phyloP scores from a whole-genome alignment of 1,140 invertebrate species.

The Apis cerana region DNA sequence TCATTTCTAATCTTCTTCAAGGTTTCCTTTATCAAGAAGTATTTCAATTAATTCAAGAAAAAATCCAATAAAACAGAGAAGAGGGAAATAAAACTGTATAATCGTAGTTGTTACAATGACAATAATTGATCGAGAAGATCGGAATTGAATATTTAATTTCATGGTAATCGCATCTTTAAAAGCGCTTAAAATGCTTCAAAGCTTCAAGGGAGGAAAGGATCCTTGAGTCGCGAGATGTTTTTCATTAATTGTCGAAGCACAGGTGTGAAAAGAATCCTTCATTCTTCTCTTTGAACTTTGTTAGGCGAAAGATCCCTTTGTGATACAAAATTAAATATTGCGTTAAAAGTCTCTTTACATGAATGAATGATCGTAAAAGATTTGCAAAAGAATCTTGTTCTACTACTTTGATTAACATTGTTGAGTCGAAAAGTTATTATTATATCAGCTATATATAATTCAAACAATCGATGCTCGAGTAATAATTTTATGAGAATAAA shows the following conservation, averaged over 20 bases:
- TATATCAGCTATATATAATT: background rate
- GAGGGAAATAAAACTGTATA: too few species aligned
- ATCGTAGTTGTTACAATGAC: background rate
- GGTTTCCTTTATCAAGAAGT: background rate
- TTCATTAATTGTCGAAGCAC: slow-evolving; percentile 22
- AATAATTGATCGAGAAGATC: slow-evolving; percentile 6
- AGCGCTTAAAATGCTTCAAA: slow-evolving; percentile 9
- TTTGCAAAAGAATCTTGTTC: too few species aligned
- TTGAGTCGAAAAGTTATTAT: background rate
- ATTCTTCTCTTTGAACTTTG: background rate
- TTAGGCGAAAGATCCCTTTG: background rate
- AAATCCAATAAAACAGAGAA: background rate
- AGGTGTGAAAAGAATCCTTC: slow-evolving; percentile 33
- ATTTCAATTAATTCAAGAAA: background rate
- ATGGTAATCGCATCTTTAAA: slow-evolving; percentile 27
- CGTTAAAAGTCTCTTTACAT: background rate
- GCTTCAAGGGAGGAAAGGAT: background rate
- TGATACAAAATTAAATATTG: background rate
- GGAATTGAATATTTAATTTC: slow-evolving; percentile 41
- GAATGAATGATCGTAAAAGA: background rate
- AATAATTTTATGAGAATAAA: too few species aligned
- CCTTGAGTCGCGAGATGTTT: slow-evolving; percentile 25
- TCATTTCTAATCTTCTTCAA: background rate
- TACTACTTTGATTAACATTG: background rate
- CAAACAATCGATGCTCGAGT: background rate